Conservation (phyloP, 1,140 invertebrate genomes). For the Papilio dardanus region DNA sequence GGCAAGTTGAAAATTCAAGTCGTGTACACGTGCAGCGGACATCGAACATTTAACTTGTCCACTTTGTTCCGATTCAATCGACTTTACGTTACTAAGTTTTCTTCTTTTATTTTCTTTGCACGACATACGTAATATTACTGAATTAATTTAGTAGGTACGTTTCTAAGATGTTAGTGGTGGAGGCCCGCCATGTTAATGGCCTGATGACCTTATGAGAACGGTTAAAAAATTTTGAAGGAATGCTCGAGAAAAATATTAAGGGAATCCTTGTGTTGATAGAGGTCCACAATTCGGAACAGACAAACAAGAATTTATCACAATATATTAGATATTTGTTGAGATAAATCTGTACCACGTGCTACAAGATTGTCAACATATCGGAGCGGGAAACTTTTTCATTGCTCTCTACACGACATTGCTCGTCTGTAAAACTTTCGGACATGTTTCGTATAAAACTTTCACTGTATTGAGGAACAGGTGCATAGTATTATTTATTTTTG, state of each 20-base stretch:
- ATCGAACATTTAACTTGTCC: conserved; percentile 22
- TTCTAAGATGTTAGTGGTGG: too few species aligned
- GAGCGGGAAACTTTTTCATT: conserved; percentile 5
- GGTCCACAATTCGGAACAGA: too few species aligned
- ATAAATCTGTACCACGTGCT: conserved; percentile 4
- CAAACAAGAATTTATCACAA: background rate
- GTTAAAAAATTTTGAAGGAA: too few species aligned
- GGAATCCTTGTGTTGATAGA: too few species aligned
- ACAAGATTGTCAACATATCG: background rate
- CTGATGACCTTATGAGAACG: too few species aligned
- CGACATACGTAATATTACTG: background rate
- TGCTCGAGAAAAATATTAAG: too few species aligned
- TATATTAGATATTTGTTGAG: background rate
- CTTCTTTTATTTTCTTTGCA: background rate
- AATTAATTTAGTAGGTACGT: background rate
- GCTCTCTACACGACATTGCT: background rate
- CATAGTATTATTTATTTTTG: background rate
- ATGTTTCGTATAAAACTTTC: conserved; percentile 2
- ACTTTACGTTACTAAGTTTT: background rate
- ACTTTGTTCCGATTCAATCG: conserved; percentile 18
- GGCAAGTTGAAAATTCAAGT: conserved; percentile 8
- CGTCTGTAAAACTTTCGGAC: conserved; percentile 2
- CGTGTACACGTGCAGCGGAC: conserved; percentile 16
- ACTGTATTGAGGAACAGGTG: conserved; percentile 3
- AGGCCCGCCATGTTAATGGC: too few species aligned